These are phyloP conservation scores for Halcyon badia DNA, from an alignment of 2,797 vertebrate genomes.

Conservation along the genomic window DNA sequence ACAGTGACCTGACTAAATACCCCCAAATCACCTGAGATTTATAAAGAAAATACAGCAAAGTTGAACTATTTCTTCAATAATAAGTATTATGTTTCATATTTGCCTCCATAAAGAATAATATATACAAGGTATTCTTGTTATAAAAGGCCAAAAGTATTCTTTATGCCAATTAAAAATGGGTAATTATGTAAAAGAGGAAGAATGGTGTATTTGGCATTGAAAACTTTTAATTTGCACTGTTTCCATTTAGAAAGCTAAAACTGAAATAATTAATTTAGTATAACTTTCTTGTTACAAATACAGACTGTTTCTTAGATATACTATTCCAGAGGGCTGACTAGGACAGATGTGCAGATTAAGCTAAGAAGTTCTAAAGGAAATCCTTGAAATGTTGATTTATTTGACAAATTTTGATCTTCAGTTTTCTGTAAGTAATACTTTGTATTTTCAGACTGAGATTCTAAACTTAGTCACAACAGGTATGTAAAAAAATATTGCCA, in stretches of 20 bases:
- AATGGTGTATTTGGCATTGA: background rate
- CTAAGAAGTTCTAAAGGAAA: background rate
- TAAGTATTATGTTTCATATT: background rate
- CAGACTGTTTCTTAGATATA: background rate
- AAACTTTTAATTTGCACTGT: background rate
- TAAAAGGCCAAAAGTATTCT: background rate
- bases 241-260: background rate
- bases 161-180: background rate
- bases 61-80: constrained; percentile 39
- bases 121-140: background rate
- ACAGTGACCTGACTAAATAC: constrained; percentile 75
- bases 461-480: rapidly evolving
- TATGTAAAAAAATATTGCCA: background rate
- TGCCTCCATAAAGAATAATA: background rate
- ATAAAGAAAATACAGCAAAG: constrained; percentile 56
- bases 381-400: background rate
- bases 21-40: constrained; percentile 76
- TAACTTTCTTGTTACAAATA: background rate
- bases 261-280: background rate
- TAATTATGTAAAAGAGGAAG: background rate
- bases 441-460: background rate
- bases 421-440: background rate
- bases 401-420: background rate
- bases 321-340: background rate
- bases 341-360: background rate